Conservation (phyloP, 2,797 vertebrate genomes). For the Mormyrops attenuatus region DNA sequence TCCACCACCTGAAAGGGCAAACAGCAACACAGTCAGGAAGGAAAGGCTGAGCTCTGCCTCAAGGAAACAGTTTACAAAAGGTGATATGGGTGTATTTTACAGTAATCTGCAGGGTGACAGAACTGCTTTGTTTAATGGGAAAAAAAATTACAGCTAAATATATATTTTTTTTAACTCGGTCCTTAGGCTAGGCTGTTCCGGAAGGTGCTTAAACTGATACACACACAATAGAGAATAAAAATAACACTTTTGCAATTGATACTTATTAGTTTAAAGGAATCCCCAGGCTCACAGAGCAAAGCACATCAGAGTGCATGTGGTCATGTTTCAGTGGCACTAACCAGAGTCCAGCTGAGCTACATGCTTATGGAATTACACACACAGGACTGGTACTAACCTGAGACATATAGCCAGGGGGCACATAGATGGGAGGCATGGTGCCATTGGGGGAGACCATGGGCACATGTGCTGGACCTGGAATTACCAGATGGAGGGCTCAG, state of each 20-base stretch:
- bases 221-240: neutral
- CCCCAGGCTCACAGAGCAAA: neutral
- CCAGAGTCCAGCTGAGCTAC: neutral
- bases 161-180: neutral
- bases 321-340: neutral
- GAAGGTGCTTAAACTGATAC: neutral
- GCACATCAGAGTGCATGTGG: neutral
- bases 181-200: neutral
- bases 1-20: conserved; percentile 61
- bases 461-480: conserved; percentile 68
- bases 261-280: neutral
- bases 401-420: conserved; percentile 71
- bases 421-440: conserved; percentile 68
- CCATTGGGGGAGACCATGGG: conserved; percentile 73
- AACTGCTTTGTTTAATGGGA: neutral
- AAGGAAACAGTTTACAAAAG: neutral
- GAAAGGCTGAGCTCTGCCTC: neutral
- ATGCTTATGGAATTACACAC: neutral
- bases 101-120: neutral
- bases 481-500: neutral
- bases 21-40: neutral
- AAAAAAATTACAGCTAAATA: neutral
- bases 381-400: conserved; percentile 44
- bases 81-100: neutral
- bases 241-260: neutral